phyloP scores from a whole-genome alignment of 2,797 vertebrate genomes.

The Macroramphosus scolopax region DNA sequence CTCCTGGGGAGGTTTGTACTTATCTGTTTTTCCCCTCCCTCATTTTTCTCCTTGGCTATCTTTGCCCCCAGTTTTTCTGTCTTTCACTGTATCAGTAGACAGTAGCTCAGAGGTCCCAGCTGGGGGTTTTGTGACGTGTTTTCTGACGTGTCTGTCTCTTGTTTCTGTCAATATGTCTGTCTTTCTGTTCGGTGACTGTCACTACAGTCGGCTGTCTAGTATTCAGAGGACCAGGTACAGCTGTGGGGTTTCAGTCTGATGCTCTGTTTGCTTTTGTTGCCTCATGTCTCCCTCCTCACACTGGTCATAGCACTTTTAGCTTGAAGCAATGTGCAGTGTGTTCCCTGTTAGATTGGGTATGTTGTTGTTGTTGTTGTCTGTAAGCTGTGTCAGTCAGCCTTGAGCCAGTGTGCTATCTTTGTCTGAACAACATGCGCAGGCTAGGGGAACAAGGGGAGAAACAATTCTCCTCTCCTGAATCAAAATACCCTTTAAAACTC shows the following conservation, averaged over 20 bases:
- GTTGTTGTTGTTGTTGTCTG: constrained; percentile 47
- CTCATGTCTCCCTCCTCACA: constrained; percentile 47
- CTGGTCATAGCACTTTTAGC: constrained; percentile 60
- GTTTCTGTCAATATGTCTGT: constrained; percentile 34
- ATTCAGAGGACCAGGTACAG: constrained; percentile 42
- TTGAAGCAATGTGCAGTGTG: constrained; percentile 53
- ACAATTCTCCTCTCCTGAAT: constrained; percentile 43
- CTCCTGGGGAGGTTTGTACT: constrained; percentile 63
- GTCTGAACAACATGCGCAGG: constrained; percentile 53
- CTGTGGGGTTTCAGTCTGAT: constrained; percentile 50
- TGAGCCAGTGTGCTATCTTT: constrained; percentile 65
- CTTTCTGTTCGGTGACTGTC: constrained; percentile 41
- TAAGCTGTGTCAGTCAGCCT: constrained; percentile 59
- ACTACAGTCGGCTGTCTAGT: constrained; percentile 40
- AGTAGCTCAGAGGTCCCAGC: constrained; percentile 58
- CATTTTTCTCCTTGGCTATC: constrained; percentile 44
- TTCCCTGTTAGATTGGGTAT: constrained; percentile 59
- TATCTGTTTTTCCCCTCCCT: constrained; percentile 57
- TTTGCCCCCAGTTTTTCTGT: constrained; percentile 25
- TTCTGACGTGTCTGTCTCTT: constrained; percentile 36
- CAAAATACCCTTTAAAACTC: constrained; percentile 57
- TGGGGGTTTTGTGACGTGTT: constrained; percentile 37
- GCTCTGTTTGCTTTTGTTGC: constrained; percentile 47
- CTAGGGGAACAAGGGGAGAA: constrained; percentile 33
- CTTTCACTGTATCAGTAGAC: constrained; percentile 52